Conservation (phyloP, 2,888 invertebrate genomes). For the Suillia variegata region DNA sequence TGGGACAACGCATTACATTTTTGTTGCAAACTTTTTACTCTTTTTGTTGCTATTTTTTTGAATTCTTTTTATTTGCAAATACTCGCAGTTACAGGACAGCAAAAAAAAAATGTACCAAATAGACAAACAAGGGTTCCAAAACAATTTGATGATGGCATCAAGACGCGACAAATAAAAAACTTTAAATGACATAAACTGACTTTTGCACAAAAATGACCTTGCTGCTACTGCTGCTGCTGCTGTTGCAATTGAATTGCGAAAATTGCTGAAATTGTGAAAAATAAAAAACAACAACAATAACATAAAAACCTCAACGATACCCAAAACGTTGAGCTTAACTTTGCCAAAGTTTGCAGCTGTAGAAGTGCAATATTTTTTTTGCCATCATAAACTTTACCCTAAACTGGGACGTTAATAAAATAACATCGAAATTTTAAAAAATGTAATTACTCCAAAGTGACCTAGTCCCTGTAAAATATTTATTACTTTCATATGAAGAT, state of each 20-base stretch:
- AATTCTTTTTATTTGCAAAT: too few relatives aligned
- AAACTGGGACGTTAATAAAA: too few relatives aligned
- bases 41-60: not conserved
- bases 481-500: too few relatives aligned
- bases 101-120: too few relatives aligned
- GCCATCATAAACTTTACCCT: too few relatives aligned
- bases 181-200: not conserved
- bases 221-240: not conserved
- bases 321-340: not conserved
- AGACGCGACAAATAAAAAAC: not conserved
- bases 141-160: not conserved
- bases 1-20: constrained; percentile 1
- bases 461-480: too few relatives aligned
- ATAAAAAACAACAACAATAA: not conserved
- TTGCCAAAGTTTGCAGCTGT: too few relatives aligned
- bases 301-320: not conserved
- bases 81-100: too few relatives aligned
- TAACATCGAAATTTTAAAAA: too few relatives aligned
- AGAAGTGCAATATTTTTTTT: too few relatives aligned
- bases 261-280: not conserved
- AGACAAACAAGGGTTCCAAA: not conserved
- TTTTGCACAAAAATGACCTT: not conserved
- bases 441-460: too few relatives aligned
- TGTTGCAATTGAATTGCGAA: too few relatives aligned
- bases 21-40: constrained; percentile 1